Evolutionary conservation across 2,797 vertebrate species (phyloP).

Genomic region (Tolypeutes matacus): DNA sequence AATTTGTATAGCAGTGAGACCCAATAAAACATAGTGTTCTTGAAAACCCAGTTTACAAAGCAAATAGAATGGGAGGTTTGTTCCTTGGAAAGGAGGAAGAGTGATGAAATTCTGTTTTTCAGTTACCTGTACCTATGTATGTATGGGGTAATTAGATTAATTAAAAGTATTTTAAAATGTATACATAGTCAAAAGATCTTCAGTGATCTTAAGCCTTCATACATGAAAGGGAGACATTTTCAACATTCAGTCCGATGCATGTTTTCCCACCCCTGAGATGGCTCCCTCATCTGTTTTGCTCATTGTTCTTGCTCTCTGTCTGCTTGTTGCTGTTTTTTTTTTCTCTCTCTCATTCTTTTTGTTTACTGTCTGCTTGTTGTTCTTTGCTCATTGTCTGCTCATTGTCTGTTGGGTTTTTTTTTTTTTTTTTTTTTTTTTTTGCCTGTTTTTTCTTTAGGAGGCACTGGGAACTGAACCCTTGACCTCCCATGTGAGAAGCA

Average conservation of each 20-base stretch:
- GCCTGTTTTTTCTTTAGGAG: no score
- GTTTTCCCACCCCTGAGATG: background rate
- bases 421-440: no score
- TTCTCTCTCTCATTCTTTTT: no score
- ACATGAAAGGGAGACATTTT: background rate
- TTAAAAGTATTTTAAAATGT: background rate
- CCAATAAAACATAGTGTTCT: background rate
- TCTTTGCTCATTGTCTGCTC: no score
- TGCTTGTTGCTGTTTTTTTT: no score
- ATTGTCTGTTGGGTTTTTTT: no score
- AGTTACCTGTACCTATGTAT: background rate
- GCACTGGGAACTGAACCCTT: no score
- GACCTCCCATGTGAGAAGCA: no score
- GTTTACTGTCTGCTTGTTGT: no score
- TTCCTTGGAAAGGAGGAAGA: background rate
- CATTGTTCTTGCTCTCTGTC: no score
- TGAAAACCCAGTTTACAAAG: background rate
- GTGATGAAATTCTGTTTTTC: background rate
- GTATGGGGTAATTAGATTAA: background rate
- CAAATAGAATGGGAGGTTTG: rapidly evolving
- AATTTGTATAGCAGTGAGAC: background rate
- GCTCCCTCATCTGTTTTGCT: no score
- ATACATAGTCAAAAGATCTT: background rate
- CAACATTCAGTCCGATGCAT: background rate
- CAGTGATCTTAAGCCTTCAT: background rate